Evolutionary conservation across 2,113 vertebrate genomes (phyloP).

Genomic region (Probosciger aterrimus): DNA sequence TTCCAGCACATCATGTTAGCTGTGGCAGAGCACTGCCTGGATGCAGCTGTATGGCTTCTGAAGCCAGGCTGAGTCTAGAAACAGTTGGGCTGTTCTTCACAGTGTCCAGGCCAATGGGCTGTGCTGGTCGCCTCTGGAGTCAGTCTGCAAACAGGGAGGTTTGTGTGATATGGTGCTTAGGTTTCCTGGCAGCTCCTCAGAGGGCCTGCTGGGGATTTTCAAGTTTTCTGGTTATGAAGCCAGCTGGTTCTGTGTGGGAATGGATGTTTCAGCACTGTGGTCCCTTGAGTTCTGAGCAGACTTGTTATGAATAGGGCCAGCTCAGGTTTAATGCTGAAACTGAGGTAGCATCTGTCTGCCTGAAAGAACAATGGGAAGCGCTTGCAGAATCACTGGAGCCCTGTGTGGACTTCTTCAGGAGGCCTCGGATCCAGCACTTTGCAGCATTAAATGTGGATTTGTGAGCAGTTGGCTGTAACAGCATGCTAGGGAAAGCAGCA

Average conservation of each 20-base stretch:
- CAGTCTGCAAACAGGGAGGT: neutral
- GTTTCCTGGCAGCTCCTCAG: neutral
- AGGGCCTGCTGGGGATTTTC: neutral
- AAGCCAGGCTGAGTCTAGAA: neutral
- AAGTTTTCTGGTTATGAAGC: neutral
- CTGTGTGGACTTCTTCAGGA: neutral
- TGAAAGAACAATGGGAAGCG: neutral
- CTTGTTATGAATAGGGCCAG: neutral
- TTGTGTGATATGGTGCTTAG: neutral
- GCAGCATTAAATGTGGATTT: neutral
- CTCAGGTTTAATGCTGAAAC: neutral
- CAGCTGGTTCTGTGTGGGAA: neutral
- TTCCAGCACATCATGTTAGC: neutral
- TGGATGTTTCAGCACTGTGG: neutral
- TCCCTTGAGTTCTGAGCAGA: neutral
- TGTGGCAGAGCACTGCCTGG: neutral
- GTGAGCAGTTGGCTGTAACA: neutral
- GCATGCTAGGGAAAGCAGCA: neutral
- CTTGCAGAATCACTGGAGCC: neutral
- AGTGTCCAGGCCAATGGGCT: neutral
- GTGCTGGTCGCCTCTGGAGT: neutral
- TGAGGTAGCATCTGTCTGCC: neutral
- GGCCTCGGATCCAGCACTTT: neutral
- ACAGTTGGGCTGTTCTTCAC: fast-evolving
- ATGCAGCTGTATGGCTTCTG: neutral